These are phyloP conservation scores for Amphipyra tragopoginis DNA, from an alignment of 2,888 invertebrate genomes.

Conservation along the genomic window DNA sequence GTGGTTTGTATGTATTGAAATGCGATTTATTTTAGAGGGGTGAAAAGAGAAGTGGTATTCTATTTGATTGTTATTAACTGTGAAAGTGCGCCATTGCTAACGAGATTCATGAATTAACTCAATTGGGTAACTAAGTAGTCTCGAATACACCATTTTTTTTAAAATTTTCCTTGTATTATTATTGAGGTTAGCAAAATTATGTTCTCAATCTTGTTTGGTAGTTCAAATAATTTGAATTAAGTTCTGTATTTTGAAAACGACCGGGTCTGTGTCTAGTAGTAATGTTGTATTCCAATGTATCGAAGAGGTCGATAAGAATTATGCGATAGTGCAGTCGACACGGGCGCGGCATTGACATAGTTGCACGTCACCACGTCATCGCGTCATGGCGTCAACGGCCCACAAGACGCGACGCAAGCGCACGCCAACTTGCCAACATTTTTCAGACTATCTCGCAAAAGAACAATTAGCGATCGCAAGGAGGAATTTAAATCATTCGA, in stretches of 20 bases:
- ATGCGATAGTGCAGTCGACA: constrained; percentile 76
- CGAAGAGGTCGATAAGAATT: constrained; percentile 84
- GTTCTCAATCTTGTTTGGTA: not conserved
- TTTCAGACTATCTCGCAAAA: constrained; percentile 34
- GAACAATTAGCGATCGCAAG: constrained; percentile 14
- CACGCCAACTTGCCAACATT: constrained; percentile 56
- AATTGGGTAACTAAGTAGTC: too few species aligned
- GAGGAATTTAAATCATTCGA: constrained; percentile 32
- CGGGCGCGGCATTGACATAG: constrained; percentile 86
- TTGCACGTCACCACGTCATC: constrained; percentile 75
- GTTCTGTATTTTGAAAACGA: constrained; percentile 11
- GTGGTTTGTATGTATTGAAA: constrained; percentile 21
- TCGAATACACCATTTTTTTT: too few species aligned
- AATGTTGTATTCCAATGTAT: constrained; percentile 76
- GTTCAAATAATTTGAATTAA: not conserved
- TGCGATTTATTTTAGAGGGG: constrained; percentile 7
- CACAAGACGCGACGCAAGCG: constrained; percentile 59
- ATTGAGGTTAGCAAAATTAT: not conserved
- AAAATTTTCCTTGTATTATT: too few species aligned
- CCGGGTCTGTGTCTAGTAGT: constrained; percentile 36
- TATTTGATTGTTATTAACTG: constrained; percentile 5
- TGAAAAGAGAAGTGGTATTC: not conserved
- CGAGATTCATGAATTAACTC: too few species aligned
- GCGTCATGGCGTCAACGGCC: constrained; percentile 73
- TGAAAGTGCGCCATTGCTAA: too few species aligned